phyloP scores from a whole-genome alignment of 2,113 vertebrate genomes.

The Daphoenositta chrysoptera region DNA sequence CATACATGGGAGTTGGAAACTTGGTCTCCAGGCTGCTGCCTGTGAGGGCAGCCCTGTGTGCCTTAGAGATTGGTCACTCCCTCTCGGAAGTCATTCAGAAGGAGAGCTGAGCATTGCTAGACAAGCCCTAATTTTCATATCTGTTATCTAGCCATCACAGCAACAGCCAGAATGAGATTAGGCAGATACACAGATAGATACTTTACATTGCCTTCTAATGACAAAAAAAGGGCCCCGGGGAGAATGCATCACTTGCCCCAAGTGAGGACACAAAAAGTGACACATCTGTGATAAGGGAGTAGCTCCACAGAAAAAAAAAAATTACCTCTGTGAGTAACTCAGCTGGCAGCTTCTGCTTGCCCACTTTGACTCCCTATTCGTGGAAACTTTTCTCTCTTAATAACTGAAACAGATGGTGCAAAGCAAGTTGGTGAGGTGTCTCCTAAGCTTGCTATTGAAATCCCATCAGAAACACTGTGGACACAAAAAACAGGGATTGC shows the following conservation, averaged over 20 bases:
- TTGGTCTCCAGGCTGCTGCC: background rate
- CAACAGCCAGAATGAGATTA: background rate
- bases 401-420: background rate
- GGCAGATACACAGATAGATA: background rate
- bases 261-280: background rate
- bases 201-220: conserved; percentile 6
- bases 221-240: background rate
- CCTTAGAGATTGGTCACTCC: background rate
- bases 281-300: background rate
- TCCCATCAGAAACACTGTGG: background rate
- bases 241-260: background rate
- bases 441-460: background rate
- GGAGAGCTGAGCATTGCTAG: background rate
- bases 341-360: background rate
- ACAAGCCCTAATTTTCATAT: background rate
- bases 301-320: background rate
- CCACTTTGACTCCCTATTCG: background rate
- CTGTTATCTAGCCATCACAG: background rate
- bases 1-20: fast-evolving
- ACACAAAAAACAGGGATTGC: background rate
- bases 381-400: background rate
- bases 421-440: background rate
- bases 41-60: background rate
- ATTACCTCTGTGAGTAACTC: background rate
- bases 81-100: background rate